These are phyloP conservation scores for Gerris lacustris DNA, from an alignment of 2,888 invertebrate genomes.

Conservation along the genomic window DNA sequence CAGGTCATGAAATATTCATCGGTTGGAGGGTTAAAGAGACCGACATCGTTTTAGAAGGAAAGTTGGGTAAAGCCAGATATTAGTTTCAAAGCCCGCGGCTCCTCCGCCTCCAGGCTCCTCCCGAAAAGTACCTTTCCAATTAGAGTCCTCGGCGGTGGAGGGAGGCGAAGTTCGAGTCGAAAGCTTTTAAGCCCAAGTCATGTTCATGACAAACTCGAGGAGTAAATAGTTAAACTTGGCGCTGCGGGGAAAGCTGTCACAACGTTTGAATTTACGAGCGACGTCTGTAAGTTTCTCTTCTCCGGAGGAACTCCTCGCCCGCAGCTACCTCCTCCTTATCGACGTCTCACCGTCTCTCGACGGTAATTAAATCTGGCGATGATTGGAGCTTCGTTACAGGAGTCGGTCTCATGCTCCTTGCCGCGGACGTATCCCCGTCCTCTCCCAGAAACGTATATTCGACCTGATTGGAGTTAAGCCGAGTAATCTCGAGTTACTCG, in stretches of 20 bases:
- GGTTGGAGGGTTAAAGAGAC: background rate
- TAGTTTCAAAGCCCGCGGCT: background rate
- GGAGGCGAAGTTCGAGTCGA: background rate
- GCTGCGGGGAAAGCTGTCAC: background rate
- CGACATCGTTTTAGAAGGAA: background rate
- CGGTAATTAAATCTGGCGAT: constrained; percentile 4
- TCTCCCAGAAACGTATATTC: constrained; percentile 5
- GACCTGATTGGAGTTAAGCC: constrained; percentile 2
- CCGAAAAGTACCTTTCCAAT: background rate
- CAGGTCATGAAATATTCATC: constrained; percentile 1
- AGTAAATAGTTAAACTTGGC: constrained; percentile 6
- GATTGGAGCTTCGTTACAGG: constrained; percentile 17
- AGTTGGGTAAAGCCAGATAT: background rate
- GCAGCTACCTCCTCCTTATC: background rate
- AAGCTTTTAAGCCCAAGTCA: constrained; percentile 7
- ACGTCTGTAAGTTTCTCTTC: background rate
- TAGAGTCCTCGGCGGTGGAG: background rate
- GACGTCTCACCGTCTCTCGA: background rate
- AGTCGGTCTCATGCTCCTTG: background rate
- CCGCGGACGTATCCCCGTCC: background rate
- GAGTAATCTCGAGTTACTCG: constrained; percentile 5
- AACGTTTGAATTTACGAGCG: background rate
- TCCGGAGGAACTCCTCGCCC: background rate
- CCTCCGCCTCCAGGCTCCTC: too few species aligned
- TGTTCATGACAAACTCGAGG: constrained; percentile 4